Conservation (phyloP, 1,140 invertebrate genomes). For the Calliopsis andreniformis region DNA sequence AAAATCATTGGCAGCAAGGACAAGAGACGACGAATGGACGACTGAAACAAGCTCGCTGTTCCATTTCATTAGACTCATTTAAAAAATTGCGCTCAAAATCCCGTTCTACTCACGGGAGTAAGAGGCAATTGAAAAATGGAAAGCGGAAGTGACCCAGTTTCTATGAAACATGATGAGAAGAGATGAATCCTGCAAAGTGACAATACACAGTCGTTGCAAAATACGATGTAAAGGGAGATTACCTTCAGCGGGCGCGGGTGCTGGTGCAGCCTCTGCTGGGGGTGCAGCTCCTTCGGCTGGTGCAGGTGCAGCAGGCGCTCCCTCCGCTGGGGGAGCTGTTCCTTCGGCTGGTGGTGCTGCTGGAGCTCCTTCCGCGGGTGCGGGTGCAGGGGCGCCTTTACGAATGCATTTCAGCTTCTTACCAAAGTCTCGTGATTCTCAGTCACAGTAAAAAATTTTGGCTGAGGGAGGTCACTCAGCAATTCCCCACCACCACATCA, state of each 20-base stretch:
- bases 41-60: neutral
- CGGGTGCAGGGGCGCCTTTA: slow-evolving; percentile 35
- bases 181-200: slow-evolving; percentile 10
- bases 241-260: slow-evolving; percentile 66
- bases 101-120: neutral
- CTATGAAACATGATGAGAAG: neutral
- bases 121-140: neutral
- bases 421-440: neutral
- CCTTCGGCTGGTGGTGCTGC: slow-evolving; percentile 73
- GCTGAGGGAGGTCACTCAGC: no score
- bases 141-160: neutral
- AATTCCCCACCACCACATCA: no score
- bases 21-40: neutral
- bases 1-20: neutral
- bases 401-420: slow-evolving; percentile 1
- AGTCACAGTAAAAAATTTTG: neutral
- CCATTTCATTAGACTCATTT: neutral
- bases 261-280: slow-evolving; percentile 59
- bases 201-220: neutral
- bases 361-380: slow-evolving; percentile 63
- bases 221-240: neutral
- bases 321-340: slow-evolving; percentile 74
- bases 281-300: slow-evolving; percentile 75
- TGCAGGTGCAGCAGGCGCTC: slow-evolving; percentile 67
- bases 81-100: neutral